A percentile compares a stretch with the other conserved stretches of the same genome.
These are phyloP conservation scores for Vulpes ferrilata DNA, from an alignment of 2,113 vertebrate species.

Conservation along the genomic window DNA sequence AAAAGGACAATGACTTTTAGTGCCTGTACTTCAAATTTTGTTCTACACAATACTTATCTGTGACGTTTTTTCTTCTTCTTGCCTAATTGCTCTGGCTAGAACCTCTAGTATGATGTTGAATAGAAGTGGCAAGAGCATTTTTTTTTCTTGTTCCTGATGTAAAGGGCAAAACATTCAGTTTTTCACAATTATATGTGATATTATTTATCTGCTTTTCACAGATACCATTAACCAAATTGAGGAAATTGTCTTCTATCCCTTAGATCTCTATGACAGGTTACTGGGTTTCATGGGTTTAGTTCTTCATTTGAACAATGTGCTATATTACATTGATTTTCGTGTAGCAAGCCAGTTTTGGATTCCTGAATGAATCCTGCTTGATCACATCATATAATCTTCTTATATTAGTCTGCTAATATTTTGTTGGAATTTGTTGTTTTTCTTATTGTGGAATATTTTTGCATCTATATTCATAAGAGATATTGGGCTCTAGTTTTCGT, in stretches of 20 bases:
- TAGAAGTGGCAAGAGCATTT: neutral
- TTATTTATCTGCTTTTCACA: neutral
- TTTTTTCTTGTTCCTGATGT: neutral
- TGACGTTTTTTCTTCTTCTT: neutral
- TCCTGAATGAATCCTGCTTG: neutral
- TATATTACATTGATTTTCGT: slow-evolving; percentile 29
- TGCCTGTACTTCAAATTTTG: neutral
- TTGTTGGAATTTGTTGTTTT: neutral
- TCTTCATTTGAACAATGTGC: neutral
- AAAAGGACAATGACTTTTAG: neutral
- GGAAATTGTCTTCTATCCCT: neutral
- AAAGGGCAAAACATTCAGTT: neutral
- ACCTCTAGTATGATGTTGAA: neutral
- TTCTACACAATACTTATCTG: neutral
- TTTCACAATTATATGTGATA: neutral
- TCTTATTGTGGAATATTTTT: no score
- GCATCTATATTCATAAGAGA: neutral
- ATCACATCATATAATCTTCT: neutral
- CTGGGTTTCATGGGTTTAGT: slow-evolving; percentile 14
- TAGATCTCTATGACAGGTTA: neutral
- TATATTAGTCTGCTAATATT: slow-evolving; percentile 6
- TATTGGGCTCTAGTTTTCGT: neutral
- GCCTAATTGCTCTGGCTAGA: neutral
- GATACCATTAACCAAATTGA: neutral
- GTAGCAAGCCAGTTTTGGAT: slow-evolving; percentile 16